phyloP scores from a whole-genome alignment of 1,140 invertebrate genomes.

The Calliphora vicina region DNA sequence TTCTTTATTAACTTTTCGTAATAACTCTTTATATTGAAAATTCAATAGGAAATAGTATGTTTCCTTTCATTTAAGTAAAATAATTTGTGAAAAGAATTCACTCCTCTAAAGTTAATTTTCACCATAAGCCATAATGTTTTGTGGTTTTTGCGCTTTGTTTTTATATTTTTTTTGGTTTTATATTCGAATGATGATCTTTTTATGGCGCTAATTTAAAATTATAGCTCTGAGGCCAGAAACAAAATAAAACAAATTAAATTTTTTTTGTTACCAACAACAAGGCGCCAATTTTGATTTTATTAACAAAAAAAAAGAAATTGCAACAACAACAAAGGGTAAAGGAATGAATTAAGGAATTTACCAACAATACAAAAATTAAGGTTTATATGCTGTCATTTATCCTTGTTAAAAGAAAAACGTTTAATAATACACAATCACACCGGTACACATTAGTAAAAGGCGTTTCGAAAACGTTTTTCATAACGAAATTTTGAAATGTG shows the following conservation, averaged over 20 bases:
- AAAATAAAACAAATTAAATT: conserved; percentile 32
- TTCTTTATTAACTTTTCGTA: too few relatives aligned
- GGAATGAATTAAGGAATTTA: neutral
- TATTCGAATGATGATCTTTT: conserved; percentile 35
- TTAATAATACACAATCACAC: neutral
- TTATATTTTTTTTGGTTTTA: neutral
- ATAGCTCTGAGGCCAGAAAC: conserved; percentile 37
- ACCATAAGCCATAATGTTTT: neutral
- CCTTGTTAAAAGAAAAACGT: conserved; percentile 35
- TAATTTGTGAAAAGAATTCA: neutral
- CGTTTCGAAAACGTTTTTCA: neutral
- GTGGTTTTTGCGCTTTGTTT: neutral
- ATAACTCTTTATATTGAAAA: too few relatives aligned
- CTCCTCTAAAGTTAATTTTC: neutral
- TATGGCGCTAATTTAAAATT: conserved; percentile 43
- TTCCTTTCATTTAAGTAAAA: too few relatives aligned
- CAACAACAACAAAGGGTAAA: neutral
- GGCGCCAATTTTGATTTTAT: conserved; percentile 14
- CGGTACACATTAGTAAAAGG: too few relatives aligned
- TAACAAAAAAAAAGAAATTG: neutral
- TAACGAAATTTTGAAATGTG: neutral
- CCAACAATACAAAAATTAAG: conserved; percentile 12
- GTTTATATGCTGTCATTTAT: conserved; percentile 39
- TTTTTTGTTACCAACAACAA: conserved; percentile 16
- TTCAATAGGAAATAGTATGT: too few relatives aligned